Percentiles rank a stretch among this genome's conserved stretches.
Evolutionary conservation across 2,797 vertebrate species (phyloP).

Genomic region (Agapornis canus): DNA sequence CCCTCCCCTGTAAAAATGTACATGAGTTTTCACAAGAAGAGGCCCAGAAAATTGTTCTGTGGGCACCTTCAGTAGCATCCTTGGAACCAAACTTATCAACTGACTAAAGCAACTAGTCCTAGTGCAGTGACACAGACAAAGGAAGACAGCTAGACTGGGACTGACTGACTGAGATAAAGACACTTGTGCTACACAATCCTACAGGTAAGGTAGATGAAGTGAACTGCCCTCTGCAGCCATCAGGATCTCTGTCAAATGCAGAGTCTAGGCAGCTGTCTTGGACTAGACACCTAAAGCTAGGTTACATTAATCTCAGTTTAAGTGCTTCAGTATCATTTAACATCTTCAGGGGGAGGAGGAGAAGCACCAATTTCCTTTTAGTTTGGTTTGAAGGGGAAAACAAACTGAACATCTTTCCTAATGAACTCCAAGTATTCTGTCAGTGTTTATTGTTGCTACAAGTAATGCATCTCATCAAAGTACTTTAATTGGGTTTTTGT

Average conservation of each 20-base stretch:
- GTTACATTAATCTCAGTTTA: not conserved
- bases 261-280: not conserved
- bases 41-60: not conserved
- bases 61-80: not conserved
- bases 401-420: not conserved
- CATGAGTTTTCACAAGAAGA: not conserved
- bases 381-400: not conserved
- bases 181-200: not conserved
- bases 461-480: not conserved
- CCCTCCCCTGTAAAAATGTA: not conserved
- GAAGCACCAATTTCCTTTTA: not conserved
- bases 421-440: not conserved
- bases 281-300: not conserved
- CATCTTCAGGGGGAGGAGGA: accelerated
- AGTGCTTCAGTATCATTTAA: not conserved
- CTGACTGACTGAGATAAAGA: no score
- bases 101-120: not conserved
- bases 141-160: not conserved
- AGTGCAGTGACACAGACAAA: not conserved
- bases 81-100: no score
- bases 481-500: not conserved
- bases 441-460: not conserved
- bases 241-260: not conserved
- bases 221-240: not conserved
- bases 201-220: no score